A percentile compares a stretch with the other conserved stretches of the same genome.
phyloP scores from a whole-genome alignment of 2,888 invertebrate genomes.

The Physocephala rufipes region DNA sequence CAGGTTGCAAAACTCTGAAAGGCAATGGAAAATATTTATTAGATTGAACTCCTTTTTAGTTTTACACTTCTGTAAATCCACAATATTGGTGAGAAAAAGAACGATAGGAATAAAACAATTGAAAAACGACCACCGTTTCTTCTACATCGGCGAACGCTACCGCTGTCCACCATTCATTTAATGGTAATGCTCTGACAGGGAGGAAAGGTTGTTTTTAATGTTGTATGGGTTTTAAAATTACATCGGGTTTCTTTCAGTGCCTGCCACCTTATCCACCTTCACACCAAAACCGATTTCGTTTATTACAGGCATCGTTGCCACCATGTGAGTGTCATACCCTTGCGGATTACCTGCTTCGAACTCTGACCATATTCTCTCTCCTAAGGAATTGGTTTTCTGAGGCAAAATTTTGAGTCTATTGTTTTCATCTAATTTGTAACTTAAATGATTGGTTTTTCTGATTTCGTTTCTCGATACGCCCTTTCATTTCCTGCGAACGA shows the following conservation, averaged over 20 bases:
- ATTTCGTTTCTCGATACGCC: neutral
- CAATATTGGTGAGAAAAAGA: neutral
- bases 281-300: no score
- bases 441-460: constrained; percentile 34
- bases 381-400: constrained; percentile 17
- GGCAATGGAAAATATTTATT: constrained; percentile 45
- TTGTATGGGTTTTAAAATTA: neutral
- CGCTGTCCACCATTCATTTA: no score
- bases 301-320: no score
- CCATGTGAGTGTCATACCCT: no score
- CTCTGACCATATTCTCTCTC: no score
- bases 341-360: constrained; percentile 8
- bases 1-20: constrained; percentile 36
- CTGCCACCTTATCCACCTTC: neutral
- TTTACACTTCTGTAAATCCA: neutral
- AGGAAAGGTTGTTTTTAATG: no score
- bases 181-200: no score
- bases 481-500: neutral
- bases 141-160: no score
- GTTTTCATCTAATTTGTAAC: constrained; percentile 41
- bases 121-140: no score
- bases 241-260: constrained; percentile 7
- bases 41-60: constrained; percentile 40
- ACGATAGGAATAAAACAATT: no score
- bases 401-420: constrained; percentile 40